Percentiles rank a stretch among this genome's conserved stretches.
Evolutionary conservation across 1,140 invertebrate genomes (phyloP).

Genomic region (Magallana ariakensis): DNA sequence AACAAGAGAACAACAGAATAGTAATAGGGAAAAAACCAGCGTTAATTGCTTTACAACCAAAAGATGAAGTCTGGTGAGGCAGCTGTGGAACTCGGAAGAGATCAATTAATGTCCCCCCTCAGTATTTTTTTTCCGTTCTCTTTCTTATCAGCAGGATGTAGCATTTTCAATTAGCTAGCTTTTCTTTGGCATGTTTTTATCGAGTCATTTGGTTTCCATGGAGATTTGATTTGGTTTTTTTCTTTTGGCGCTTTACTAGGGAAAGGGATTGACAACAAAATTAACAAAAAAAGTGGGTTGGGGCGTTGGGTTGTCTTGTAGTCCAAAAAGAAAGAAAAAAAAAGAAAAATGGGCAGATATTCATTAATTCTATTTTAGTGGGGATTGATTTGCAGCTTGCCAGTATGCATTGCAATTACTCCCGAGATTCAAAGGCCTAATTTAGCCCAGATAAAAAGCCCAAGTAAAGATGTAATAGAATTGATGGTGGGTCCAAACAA

Average conservation of each 20-base stretch:
- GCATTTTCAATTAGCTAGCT: conserved; percentile 4
- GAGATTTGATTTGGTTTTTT: not conserved
- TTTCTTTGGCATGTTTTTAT: not conserved
- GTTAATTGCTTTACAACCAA: not conserved
- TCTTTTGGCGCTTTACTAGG: too few relatives aligned
- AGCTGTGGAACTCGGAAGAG: not conserved
- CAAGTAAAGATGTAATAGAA: not conserved
- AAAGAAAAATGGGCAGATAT: not conserved
- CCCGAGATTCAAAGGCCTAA: not conserved
- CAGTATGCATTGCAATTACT: not conserved
- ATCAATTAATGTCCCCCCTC: not conserved
- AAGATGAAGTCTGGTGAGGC: not conserved
- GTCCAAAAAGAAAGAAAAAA: too few relatives aligned
- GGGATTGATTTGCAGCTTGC: not conserved
- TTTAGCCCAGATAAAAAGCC: not conserved
- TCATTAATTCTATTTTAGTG: not conserved
- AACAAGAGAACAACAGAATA: not conserved
- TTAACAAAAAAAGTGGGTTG: too few relatives aligned
- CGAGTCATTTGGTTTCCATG: conserved; percentile 1
- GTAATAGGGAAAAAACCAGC: conserved; percentile 5
- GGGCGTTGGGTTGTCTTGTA: not conserved
- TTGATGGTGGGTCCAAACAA: not conserved
- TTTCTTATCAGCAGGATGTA: not conserved
- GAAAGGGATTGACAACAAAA: too few relatives aligned
- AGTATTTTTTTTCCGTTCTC: not conserved